Percentiles rank a stretch among this genome's conserved stretches.
phyloP scores from a whole-genome alignment of 2,888 invertebrate genomes.

The Morinoia aosen region DNA sequence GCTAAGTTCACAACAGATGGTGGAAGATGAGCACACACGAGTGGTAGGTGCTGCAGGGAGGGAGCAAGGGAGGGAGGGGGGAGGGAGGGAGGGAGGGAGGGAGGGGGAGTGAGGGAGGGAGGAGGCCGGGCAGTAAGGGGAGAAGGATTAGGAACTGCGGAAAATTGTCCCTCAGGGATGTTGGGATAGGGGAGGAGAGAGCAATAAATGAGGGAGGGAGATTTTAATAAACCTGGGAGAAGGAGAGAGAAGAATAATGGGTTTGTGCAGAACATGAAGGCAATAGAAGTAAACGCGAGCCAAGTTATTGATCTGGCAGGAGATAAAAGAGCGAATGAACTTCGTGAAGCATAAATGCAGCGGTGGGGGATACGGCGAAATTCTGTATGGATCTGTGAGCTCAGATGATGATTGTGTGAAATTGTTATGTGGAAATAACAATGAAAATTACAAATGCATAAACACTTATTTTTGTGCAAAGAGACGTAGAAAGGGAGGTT shows the following conservation, averaged over 20 bases:
- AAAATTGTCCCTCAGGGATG: background rate
- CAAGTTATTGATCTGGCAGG: background rate
- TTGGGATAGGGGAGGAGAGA: background rate
- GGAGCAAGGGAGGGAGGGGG: background rate
- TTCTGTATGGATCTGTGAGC: background rate
- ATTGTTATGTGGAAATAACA: background rate
- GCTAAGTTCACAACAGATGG: background rate
- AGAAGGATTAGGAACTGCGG: constrained; percentile 5
- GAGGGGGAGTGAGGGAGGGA: background rate
- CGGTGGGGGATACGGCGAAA: background rate
- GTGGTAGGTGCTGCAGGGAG: background rate
- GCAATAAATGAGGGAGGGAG: background rate
- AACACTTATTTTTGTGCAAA: background rate
- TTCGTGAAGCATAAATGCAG: background rate
- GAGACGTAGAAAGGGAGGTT: background rate
- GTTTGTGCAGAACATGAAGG: background rate
- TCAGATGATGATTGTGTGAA: background rate
- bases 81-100: background rate
- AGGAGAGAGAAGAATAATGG: background rate
- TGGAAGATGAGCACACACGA: background rate
- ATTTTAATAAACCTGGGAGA: background rate
- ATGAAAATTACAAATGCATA: background rate
- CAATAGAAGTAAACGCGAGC: background rate
- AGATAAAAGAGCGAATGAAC: background rate
- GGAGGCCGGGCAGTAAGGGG: background rate